Conservation (phyloP, 1,140 invertebrate species). For the Calliopsis andreniformis region DNA sequence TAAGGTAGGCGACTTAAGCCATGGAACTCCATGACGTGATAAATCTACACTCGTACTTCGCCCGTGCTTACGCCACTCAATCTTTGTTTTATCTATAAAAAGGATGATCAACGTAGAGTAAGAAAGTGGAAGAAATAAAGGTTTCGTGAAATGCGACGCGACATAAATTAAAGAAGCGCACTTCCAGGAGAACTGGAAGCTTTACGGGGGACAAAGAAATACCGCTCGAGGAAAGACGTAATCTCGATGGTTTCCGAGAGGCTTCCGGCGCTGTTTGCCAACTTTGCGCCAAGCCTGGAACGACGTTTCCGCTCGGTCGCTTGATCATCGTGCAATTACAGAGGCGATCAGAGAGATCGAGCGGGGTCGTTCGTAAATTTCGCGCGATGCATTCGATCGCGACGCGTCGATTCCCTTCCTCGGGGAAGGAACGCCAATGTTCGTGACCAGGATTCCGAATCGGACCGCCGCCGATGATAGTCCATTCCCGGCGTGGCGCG, state of each 20-base stretch:
- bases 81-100: too few species aligned
- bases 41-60: too few species aligned
- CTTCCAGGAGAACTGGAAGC: neutral
- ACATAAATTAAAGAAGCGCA: conserved; percentile 1
- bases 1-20: too few species aligned
- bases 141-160: neutral
- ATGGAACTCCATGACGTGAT: too few species aligned
- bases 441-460: conserved; percentile 54
- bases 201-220: neutral
- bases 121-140: neutral
- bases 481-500: neutral
- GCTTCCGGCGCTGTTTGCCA: conserved; percentile 3
- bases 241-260: neutral
- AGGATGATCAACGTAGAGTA: too few species aligned
- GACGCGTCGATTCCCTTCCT: conserved; percentile 37
- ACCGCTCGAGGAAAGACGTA: neutral
- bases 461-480: neutral
- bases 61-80: too few species aligned
- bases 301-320: neutral
- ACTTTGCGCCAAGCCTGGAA: neutral
- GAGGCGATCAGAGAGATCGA: conserved; percentile 15
- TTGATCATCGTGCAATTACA: conserved; percentile 27
- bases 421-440: conserved; percentile 26
- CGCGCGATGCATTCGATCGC: conserved; percentile 26
- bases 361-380: conserved; percentile 49